These are phyloP conservation scores for Panagrolaimus sp. DNA, from an alignment of 1,140 invertebrate species.

Conservation along the genomic window DNA sequence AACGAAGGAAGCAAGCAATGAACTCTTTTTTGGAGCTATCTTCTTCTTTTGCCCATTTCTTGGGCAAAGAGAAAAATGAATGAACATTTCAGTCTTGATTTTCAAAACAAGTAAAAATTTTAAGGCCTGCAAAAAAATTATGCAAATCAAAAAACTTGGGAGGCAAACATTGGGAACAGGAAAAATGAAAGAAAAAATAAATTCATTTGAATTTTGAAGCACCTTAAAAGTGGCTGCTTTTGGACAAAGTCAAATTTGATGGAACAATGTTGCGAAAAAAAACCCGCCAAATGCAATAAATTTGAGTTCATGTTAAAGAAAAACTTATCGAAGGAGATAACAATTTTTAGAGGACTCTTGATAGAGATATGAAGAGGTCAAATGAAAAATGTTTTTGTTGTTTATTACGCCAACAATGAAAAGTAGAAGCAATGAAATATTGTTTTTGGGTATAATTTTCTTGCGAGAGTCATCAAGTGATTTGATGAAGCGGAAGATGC, in stretches of 20 bases:
- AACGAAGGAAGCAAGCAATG: no score
- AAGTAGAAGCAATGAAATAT: neutral
- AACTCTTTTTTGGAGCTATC: no score
- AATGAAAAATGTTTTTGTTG: neutral
- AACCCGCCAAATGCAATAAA: slow-evolving; percentile 3
- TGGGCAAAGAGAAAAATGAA: no score
- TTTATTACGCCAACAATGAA: neutral
- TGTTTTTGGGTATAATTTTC: neutral
- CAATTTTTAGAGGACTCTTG: neutral
- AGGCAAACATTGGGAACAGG: neutral
- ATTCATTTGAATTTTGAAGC: neutral
- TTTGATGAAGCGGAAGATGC: neutral
- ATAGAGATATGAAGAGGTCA: neutral
- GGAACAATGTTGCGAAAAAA: neutral
- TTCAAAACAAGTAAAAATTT: neutral
- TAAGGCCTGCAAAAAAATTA: neutral
- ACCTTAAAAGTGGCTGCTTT: neutral
- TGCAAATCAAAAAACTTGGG: neutral
- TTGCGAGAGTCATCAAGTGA: neutral
- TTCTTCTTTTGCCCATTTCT: no score
- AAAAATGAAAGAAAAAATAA: neutral
- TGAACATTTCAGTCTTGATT: no score
- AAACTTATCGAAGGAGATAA: slow-evolving; percentile 1
- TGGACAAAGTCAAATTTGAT: neutral
- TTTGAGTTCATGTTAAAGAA: slow-evolving; percentile 2